Conservation (phyloP, 1,140 invertebrate genomes). For the Drosophila takahashii region DNA sequence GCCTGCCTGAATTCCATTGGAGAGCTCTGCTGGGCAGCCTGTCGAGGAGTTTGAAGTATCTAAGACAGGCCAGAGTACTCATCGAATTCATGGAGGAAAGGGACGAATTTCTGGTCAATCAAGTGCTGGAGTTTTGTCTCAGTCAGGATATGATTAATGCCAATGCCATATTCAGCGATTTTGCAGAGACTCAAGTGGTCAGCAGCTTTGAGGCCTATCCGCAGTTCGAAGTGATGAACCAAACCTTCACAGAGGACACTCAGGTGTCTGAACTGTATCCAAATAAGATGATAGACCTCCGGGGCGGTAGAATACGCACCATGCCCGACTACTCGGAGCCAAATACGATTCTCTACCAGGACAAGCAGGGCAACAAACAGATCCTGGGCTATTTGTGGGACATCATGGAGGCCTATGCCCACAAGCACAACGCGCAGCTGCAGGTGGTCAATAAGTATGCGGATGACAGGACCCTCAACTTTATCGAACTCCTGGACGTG, state of each 20-base stretch:
- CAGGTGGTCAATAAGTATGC: conserved; percentile 22
- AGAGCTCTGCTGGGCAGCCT: conserved; percentile 20
- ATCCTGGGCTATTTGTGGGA: conserved; percentile 64
- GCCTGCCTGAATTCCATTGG: conserved; percentile 39
- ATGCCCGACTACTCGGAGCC: conserved; percentile 66
- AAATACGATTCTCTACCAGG: conserved; percentile 54
- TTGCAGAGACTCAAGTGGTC: conserved; percentile 10
- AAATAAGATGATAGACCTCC: conserved; percentile 47
- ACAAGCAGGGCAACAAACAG: conserved; percentile 20
- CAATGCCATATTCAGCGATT: conserved; percentile 25
- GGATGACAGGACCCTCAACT: conserved; percentile 15
- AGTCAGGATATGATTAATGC: conserved; percentile 50
- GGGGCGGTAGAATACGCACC: conserved; percentile 27
- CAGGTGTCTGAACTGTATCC: conserved; percentile 18
- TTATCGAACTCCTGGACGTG: conserved; percentile 48
- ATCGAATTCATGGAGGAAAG: conserved; percentile 33
- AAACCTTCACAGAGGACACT: background rate
- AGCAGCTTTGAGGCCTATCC: conserved; percentile 43
- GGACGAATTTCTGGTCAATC: conserved; percentile 10
- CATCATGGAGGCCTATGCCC: conserved; percentile 33
- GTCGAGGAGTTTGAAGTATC: conserved; percentile 16
- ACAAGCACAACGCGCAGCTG: conserved; percentile 46
- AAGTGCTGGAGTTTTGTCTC: conserved; percentile 30
- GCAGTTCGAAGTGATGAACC: conserved; percentile 14
- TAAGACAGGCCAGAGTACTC: conserved; percentile 47